Conservation (phyloP, 2,113 vertebrate genomes). For the Myotis davidii region DNA sequence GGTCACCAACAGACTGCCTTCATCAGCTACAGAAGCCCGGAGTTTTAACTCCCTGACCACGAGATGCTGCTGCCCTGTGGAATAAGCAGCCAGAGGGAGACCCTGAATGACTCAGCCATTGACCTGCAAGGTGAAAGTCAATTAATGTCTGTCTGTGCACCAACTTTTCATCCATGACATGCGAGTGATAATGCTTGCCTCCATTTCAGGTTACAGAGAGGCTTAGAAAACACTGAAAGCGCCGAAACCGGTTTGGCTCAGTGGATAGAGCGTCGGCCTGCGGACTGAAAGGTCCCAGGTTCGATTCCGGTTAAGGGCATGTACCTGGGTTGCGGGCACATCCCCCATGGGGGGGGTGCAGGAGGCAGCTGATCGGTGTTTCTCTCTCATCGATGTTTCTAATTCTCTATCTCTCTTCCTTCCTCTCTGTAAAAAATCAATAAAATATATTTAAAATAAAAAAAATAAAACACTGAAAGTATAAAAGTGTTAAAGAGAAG, state of each 20-base stretch:
- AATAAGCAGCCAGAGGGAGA: constrained; percentile 40
- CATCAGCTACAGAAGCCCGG: background rate
- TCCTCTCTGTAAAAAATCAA: too few relatives aligned
- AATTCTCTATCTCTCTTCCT: too few relatives aligned
- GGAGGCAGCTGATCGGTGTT: too few relatives aligned
- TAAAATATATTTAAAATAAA: too few relatives aligned
- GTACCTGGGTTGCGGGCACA: too few relatives aligned
- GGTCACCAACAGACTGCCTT: constrained; percentile 26
- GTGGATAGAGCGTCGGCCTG: too few relatives aligned
- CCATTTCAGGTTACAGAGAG: background rate
- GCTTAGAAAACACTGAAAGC: constrained; percentile 4
- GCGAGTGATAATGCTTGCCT: constrained; percentile 3
- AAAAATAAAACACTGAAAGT: background rate
- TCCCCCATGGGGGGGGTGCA: too few relatives aligned
- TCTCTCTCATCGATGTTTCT: too few relatives aligned
- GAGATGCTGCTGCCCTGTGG: constrained; percentile 6
- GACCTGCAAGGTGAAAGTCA: constrained; percentile 48
- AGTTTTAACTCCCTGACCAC: constrained; percentile 27
- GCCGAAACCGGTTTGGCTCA: too few relatives aligned
- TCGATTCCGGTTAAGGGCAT: too few relatives aligned
- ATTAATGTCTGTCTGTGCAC: background rate
- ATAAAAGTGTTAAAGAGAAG: constrained; percentile 27
- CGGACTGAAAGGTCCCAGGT: too few relatives aligned
- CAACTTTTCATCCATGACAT: constrained; percentile 1
- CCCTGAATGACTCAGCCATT: constrained; percentile 53